Evolutionary conservation across 2,888 invertebrate genomes (phyloP), one percentile per base, ranked within the genome.

Genomic region (Ormyrus thymus): DNA sequence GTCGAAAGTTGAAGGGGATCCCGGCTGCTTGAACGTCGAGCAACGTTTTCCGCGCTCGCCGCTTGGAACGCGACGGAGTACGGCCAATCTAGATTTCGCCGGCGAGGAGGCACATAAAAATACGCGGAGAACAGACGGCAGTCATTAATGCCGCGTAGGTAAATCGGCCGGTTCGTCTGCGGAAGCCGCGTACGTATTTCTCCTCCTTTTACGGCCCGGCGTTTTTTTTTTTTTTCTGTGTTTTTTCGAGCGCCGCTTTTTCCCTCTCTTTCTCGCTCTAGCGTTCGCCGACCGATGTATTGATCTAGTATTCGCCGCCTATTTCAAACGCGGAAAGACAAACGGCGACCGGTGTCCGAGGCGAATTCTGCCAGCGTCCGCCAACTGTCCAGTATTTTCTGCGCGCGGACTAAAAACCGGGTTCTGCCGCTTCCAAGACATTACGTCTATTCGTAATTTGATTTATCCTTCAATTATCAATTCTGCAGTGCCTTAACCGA

Each of bases 291-390:
- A 81, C 84, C 84, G 82, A 85, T 84, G 87, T 88, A 88, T 88
- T 88, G 88, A 88, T 88, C 86, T 88, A 85, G 55, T 55, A 9
- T 70, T 64, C 64, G 64, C 58, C 56, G 55, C 15, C 85, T 85
- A 84, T 87, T 87, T 84, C 86, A 85, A 87, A 88, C 85, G 51
- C 64, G 84, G 85, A 87, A 87, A 86, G 86, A 88, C 85, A 86
- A 86, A 86, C 84, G 85, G 29, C 59, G 56, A 58, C 83, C 81
- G 75, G 73, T 81, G 62, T 74, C 69, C 61, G 15, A 46, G 51
- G 51, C 51, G 62, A 45, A 72, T 72, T 58, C 58, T 56, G 46
- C n/a, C 65, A 29, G 29, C 61, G 43, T 55, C 58, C 61, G 55
- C 15, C 58, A 50, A 45, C 15, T 9, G 69, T 5, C 5, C 10